phyloP scores from a whole-genome alignment of 37 sponge, comb jelly and placozoan species.

The Eunapius fragilis region DNA sequence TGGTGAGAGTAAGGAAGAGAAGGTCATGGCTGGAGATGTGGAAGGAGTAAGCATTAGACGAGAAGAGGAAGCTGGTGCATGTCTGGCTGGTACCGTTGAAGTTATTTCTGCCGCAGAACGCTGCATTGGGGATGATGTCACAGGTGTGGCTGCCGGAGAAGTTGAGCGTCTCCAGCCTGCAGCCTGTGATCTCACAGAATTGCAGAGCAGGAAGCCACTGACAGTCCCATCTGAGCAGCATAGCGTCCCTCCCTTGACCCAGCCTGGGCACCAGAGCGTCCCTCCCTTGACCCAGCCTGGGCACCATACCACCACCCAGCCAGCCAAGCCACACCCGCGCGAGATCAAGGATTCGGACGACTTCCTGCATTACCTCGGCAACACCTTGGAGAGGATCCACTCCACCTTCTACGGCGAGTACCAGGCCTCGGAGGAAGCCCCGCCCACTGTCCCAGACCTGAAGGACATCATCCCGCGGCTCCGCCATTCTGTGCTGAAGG shows the following conservation, averaged over 20 bases:
- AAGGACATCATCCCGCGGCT: constrained; percentile 84
- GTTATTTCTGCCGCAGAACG: no score
- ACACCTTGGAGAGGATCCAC: constrained; percentile 76
- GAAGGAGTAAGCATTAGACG: not conserved
- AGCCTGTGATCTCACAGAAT: not conserved
- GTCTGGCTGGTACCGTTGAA: no score
- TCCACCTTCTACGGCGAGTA: constrained; percentile 71
- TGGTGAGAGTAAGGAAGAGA: not conserved
- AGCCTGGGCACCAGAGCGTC: no score
- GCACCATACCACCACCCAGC: not conserved
- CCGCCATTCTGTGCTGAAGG: constrained; percentile 73
- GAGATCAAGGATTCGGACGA: constrained; percentile 79
- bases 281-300: not conserved
- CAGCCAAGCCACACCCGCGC: not conserved
- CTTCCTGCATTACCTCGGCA: constrained; percentile 67
- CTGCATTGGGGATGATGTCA: not conserved
- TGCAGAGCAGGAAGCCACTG: not conserved
- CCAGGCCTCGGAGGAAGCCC: constrained; percentile 14
- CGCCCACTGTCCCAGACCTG: constrained; percentile 79
- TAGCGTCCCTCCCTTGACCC: no score
- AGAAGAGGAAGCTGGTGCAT: not conserved
- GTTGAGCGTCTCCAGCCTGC: not conserved
- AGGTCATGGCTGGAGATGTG: not conserved
- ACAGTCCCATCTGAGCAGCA: not conserved
- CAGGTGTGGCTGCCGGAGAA: not conserved